Conservation (phyloP, 2,888 invertebrate genomes). For the Spilarctia lutea region DNA sequence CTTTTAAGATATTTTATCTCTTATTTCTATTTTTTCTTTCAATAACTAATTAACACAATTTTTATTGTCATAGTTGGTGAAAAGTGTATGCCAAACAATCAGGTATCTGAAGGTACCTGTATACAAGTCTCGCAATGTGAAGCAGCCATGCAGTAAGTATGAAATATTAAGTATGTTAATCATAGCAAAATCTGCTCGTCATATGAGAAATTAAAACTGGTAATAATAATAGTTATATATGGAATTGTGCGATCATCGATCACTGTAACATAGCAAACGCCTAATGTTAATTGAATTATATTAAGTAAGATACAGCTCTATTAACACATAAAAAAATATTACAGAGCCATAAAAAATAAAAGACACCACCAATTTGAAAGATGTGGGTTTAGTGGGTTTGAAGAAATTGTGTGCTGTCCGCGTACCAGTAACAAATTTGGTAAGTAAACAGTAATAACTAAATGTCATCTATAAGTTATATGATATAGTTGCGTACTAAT, state of each 20-base stretch:
- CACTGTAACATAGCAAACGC: too few species aligned
- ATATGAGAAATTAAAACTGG: too few species aligned
- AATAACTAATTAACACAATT: neutral
- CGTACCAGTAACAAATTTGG: slow-evolving; percentile 59
- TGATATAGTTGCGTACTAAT: too few species aligned
- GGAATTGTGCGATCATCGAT: too few species aligned
- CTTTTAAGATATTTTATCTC: neutral
- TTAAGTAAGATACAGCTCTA: neutral
- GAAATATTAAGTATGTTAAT: neutral
- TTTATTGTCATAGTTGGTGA: slow-evolving; percentile 67
- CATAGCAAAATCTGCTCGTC: too few species aligned
- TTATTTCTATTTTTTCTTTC: neutral
- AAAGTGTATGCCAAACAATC: slow-evolving; percentile 61
- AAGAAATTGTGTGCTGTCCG: slow-evolving; percentile 85
- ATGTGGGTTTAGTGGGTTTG: slow-evolving; percentile 74
- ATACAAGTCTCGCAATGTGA: slow-evolving; percentile 64
- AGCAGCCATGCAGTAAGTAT: slow-evolving; percentile 69
- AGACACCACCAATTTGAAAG: slow-evolving; percentile 65
- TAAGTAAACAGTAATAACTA: slow-evolving; percentile 33
- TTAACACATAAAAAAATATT: slow-evolving; percentile 1
- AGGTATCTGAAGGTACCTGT: slow-evolving; percentile 64
- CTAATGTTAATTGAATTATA: too few species aligned
- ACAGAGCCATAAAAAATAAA: slow-evolving; percentile 62
- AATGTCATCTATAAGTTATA: too few species aligned
- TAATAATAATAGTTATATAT: too few species aligned